These are phyloP conservation scores for Haemorhous mexicanus DNA, from an alignment of 2,113 vertebrate genomes.

Conservation along the genomic window DNA sequence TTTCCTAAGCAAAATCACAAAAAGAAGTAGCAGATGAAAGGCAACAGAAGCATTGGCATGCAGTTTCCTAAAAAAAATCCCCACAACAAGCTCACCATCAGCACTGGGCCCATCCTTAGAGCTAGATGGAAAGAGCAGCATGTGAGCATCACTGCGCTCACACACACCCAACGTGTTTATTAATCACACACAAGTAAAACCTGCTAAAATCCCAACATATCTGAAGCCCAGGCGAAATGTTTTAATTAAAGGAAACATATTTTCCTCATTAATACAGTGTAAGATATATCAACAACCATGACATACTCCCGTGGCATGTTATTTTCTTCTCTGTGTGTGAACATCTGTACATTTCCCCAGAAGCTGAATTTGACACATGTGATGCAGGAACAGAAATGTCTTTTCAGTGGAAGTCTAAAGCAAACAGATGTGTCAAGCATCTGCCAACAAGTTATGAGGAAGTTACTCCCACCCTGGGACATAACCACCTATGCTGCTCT, in stretches of 20 bases:
- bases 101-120: neutral
- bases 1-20: neutral
- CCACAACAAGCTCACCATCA: neutral
- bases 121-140: neutral
- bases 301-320: conserved; percentile 40
- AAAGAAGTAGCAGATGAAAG: neutral
- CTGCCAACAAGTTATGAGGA: conserved; percentile 50
- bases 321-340: conserved; percentile 27
- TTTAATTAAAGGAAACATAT: conserved; percentile 56
- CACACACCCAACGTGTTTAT: neutral
- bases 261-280: conserved; percentile 38
- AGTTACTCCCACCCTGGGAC: conserved; percentile 28
- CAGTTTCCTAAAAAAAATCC: neutral
- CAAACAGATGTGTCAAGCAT: conserved; percentile 58
- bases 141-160: neutral
- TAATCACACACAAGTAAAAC: conserved; percentile 4
- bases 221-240: neutral
- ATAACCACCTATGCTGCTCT: neutral
- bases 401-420: conserved; percentile 46
- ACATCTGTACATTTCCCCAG: conserved; percentile 65
- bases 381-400: conserved; percentile 40
- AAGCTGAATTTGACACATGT: conserved; percentile 51
- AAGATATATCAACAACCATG: conserved; percentile 17
- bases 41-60: neutral
- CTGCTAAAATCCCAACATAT: conserved; percentile 9